phyloP scores from a whole-genome alignment of 2,797 vertebrate species.

The Xenops minutus region DNA sequence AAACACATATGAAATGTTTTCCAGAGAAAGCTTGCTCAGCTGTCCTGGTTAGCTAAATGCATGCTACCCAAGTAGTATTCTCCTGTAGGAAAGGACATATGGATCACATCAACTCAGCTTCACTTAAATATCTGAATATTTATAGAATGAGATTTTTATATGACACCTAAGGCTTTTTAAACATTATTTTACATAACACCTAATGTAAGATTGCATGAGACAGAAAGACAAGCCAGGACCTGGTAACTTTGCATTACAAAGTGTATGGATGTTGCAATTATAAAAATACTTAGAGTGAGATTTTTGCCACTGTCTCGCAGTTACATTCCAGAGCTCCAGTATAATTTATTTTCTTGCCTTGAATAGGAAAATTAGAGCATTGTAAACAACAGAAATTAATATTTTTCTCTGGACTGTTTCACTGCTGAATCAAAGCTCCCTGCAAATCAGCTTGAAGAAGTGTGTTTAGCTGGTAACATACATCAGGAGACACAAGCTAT shows the following conservation, averaged over 20 bases:
- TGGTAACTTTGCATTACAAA: not conserved
- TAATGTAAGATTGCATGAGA: not conserved
- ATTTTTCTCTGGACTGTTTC: not conserved
- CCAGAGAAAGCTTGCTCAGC: not conserved
- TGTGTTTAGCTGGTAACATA: not conserved
- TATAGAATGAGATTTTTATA: not conserved
- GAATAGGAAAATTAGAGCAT: not conserved
- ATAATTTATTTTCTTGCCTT: not conserved
- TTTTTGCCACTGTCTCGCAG: not conserved
- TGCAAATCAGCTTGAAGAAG: not conserved
- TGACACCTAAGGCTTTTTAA: not conserved
- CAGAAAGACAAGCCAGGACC: not conserved
- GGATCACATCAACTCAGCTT: not conserved
- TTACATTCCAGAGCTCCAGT: not conserved
- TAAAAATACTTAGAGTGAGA: not conserved
- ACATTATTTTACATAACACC: not conserved
- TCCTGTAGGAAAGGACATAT: not conserved
- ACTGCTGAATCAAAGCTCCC: not conserved
- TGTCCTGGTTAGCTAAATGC: not conserved
- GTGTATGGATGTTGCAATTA: not conserved
- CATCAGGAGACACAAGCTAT: not conserved
- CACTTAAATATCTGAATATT: not conserved
- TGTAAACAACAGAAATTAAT: not conserved
- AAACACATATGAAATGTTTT: not conserved
- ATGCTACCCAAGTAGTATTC: fast-evolving